Conservation (phyloP, 2,888 invertebrate genomes). For the Drosophila multiciliata region DNA sequence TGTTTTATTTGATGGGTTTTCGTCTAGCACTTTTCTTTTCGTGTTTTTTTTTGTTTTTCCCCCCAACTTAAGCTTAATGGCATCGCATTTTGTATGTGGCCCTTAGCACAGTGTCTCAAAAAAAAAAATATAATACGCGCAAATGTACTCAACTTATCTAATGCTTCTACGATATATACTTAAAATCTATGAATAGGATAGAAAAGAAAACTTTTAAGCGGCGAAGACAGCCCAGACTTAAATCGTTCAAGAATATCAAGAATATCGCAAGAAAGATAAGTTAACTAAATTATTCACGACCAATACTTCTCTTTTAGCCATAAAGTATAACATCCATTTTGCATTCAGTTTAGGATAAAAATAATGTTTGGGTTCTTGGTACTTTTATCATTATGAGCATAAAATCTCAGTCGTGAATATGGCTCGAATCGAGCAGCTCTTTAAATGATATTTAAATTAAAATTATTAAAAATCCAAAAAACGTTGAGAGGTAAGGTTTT, state of each 20-base stretch:
- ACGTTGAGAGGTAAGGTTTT: background rate
- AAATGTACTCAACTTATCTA: background rate
- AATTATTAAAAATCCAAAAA: background rate
- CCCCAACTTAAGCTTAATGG: slow-evolving; percentile 73
- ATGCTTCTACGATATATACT: background rate
- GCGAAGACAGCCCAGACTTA: background rate
- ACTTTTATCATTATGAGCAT: background rate
- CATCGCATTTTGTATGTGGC: slow-evolving; percentile 61
- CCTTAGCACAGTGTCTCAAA: slow-evolving; percentile 56
- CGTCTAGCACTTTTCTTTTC: slow-evolving; percentile 46
- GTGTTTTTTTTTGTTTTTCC: slow-evolving; percentile 16
- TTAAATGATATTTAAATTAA: background rate
- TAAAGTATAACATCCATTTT: background rate
- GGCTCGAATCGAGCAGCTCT: background rate
- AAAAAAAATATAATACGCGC: background rate
- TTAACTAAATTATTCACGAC: background rate
- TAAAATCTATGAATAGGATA: background rate
- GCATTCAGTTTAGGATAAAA: background rate
- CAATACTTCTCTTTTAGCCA: background rate
- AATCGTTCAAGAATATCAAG: background rate
- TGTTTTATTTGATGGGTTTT: slow-evolving; percentile 68
- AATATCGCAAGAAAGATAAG: background rate
- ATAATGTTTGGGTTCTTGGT: background rate
- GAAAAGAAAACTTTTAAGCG: background rate
- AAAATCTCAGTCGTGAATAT: background rate